A percentile compares a stretch with the other conserved stretches of the same genome.
phyloP scores from a whole-genome alignment of 2,888 invertebrate species.

The Tenthredo amoena region DNA sequence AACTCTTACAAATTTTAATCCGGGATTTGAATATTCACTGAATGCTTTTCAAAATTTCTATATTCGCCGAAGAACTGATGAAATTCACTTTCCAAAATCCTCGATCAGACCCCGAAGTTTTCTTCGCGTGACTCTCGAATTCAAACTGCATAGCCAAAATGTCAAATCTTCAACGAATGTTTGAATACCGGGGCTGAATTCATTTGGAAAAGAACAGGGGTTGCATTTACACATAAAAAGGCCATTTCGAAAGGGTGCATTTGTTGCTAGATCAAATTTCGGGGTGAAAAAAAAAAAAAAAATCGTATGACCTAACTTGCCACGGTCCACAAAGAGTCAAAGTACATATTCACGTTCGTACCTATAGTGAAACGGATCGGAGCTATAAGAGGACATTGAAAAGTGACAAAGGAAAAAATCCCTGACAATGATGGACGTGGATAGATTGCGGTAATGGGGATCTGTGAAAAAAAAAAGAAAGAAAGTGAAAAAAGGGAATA shows the following conservation, averaged over 20 bases:
- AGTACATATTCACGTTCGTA: constrained; percentile 41
- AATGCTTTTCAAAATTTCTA: too few species aligned
- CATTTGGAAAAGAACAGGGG: too few species aligned
- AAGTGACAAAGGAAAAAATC: constrained; percentile 30
- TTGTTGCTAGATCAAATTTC: neutral
- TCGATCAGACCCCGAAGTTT: neutral
- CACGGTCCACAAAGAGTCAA: neutral
- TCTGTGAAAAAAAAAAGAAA: neutral
- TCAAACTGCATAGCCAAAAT: neutral
- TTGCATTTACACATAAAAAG: neutral
- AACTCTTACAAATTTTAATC: neutral
- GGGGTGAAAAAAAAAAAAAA: neutral
- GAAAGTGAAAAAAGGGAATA: neutral
- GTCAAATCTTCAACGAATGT: neutral
- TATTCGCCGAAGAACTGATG: too few species aligned
- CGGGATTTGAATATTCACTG: neutral
- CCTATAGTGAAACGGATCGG: neutral
- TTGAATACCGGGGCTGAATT: neutral
- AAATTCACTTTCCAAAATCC: neutral
- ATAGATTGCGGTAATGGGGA: constrained; percentile 44
- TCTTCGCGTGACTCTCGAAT: neutral
- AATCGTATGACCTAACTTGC: neutral
- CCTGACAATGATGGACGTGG: constrained; percentile 35
- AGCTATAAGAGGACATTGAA: constrained; percentile 24
- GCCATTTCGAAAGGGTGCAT: neutral